Conservation (phyloP, 1,140 invertebrate genomes). For the Fopius arisanus region DNA sequence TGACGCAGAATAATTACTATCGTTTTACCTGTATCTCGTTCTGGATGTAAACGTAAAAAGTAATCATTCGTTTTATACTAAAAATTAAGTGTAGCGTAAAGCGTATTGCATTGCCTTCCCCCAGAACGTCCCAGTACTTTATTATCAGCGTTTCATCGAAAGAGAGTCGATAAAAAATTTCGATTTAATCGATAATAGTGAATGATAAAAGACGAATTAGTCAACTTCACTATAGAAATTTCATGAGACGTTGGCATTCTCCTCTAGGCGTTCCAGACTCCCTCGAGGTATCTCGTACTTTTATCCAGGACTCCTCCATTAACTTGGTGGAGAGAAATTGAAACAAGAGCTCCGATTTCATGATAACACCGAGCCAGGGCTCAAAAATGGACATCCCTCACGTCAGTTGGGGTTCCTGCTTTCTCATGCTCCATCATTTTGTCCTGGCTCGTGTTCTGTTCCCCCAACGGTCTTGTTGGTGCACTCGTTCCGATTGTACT, state of each 20-base stretch:
- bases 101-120: slow-evolving; percentile 66
- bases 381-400: slow-evolving; percentile 77
- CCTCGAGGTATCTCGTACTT: background rate
- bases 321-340: background rate
- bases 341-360: background rate
- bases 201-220: background rate
- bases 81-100: slow-evolving; percentile 59
- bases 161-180: background rate
- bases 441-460: slow-evolving; percentile 62
- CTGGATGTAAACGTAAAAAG: slow-evolving; percentile 38
- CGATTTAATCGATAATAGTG: background rate
- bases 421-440: slow-evolving; percentile 72
- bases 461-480: slow-evolving; percentile 52
- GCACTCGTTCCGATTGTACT: slow-evolving; percentile 28
- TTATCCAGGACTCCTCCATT: background rate
- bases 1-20: slow-evolving; percentile 25
- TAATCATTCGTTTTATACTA: slow-evolving; percentile 36
- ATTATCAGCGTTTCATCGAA: slow-evolving; percentile 4
- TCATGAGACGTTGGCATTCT: slow-evolving; percentile 26
- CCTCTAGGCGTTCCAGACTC: background rate
- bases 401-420: slow-evolving; percentile 82
- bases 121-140: slow-evolving; percentile 52
- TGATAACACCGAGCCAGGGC: slow-evolving; percentile 26
- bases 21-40: slow-evolving; percentile 29
- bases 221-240: background rate